Base-by-base conservation (phyloP, 2,113 vertebrate species). In the Octodon degus region DNA sequence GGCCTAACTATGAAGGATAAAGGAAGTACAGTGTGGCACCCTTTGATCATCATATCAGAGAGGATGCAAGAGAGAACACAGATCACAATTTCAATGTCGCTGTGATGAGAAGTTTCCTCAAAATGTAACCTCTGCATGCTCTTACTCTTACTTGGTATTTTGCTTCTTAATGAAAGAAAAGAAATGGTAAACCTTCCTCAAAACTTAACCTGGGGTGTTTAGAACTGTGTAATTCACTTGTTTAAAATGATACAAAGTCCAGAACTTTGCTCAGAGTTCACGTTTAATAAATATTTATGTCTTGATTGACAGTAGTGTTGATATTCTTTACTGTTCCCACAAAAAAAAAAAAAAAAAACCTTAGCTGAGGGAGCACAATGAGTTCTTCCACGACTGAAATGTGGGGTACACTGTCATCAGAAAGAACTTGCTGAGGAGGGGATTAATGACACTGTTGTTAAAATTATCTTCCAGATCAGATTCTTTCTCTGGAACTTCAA, bases 381-480 rank as follows among this genome's bases (percentile, higher is more conserved):
- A 86, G 24, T 43, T 63, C 47, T 87, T 24, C 30, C 40, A 9
- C 24, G 50, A 30, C 1, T 80, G 24, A 85, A 30, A 72, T 50
- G 10, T 37, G 6, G 17, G 11, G 2, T 34, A 50, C 84, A 65
- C 86, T 63, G 20, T 55, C 60, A 83, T 2, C 9, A 94, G 24
- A 47, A 85, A 95, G 24, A 55, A 85, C 22, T 43, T 27, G 7
- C 22, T 70, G 14, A 82, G 37, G 65, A 86, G 91, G 20, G 17
- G 88, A 83, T 65, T 90, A 65, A 79, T 86, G 32, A 90, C 90
- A 86, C 7, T 93, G 37, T 74, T 95, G 12, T 62, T 67, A 60
- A 91, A 91, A 62, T 90, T 86, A 62, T 94, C 68, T 93, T 87
- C 34, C 8, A 86, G 17, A 89, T 92, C 16, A 91, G 55, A 70